Evolutionary conservation across 2,113 vertebrate species (phyloP), one percentile per base, ranked within the genome.

Genomic region (Callopanchax toddi): DNA sequence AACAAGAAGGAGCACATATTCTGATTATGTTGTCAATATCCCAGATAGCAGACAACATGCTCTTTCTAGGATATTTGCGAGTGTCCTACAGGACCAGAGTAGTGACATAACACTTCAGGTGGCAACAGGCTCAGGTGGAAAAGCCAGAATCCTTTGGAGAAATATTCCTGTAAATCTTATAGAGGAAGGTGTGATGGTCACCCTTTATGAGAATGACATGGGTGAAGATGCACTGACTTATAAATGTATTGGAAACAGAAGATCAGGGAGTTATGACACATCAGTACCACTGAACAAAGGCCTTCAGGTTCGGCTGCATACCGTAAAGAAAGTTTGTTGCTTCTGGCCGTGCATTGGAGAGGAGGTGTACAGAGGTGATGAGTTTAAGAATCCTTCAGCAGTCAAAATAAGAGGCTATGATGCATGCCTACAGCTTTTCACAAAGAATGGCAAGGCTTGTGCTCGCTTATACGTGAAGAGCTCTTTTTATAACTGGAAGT

Each of bases 361-460:
- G 16, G 85, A 87, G 54, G 62, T 83, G 39, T 10, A 21, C 45
- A 74, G 75, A 65, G 82, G 80, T 1, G 10, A 1, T 1, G 66
- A 50, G 58, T 85, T 81, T 51, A 23, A 40, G 8, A 72, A 2
- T 12, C 43, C 62, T 3, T 1, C 1, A 17, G 11, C 29, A n/a
- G 72, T 79, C 5, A 3, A 5, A 0, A 72, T 87, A 36, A 4
- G 1, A 6, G 69, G 42, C 55, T 67, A 67, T 20, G 3, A 69
- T 0, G 74, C 78, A 39, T 4, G 4, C 1, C 64, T 87, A 9
- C 78, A 85, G 25, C 73, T 87, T 11, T 78, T 79, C 46, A 78
- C 58, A 20, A 78, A 76, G 23, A 65, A 83, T 2, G 83, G 83
- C 6, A 84, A 67, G n/a, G 86, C 78, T n/a, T 83, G 83, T 11